phyloP scores from a whole-genome alignment of 2,797 vertebrate genomes.

The Etheostoma perlongum region DNA sequence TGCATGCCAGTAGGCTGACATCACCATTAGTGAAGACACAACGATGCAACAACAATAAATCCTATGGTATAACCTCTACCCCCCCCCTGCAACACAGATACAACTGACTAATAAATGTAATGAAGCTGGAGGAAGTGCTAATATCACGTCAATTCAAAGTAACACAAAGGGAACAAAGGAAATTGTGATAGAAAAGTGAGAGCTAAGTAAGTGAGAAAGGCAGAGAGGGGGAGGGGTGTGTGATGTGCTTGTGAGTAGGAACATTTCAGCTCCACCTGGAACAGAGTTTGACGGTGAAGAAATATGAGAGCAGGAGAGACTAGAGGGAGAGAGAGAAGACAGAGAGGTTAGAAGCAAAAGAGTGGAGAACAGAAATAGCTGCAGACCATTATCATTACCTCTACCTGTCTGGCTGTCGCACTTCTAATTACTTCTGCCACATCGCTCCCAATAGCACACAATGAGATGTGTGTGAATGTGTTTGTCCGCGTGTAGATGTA shows the following conservation, averaged over 20 bases:
- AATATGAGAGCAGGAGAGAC: constrained; percentile 29
- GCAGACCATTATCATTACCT: constrained; percentile 72
- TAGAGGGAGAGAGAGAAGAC: constrained; percentile 27
- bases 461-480: constrained; percentile 32
- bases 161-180: constrained; percentile 34
- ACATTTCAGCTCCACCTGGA: constrained; percentile 35
- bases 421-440: constrained; percentile 78
- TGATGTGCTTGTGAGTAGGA: constrained; percentile 12
- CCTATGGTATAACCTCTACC: neutral
- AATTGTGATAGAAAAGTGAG: neutral
- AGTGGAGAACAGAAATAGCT: constrained; percentile 74
- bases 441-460: constrained; percentile 61
- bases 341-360: constrained; percentile 41
- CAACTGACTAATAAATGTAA: constrained; percentile 11
- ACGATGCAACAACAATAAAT: neutral
- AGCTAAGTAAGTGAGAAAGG: neutral
- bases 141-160: constrained; percentile 31
- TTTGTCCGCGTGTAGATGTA: constrained; percentile 4
- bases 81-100: neutral
- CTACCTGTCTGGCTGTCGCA: constrained; percentile 78
- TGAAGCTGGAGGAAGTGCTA: constrained; percentile 33
- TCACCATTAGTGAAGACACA: too few relatives aligned
- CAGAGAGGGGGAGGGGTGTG: neutral
- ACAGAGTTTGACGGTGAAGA: constrained; percentile 41
- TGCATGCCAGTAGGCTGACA: too few relatives aligned